phyloP scores from a whole-genome alignment of 2,797 vertebrate species.

The Hydrocynus forskahlii region DNA sequence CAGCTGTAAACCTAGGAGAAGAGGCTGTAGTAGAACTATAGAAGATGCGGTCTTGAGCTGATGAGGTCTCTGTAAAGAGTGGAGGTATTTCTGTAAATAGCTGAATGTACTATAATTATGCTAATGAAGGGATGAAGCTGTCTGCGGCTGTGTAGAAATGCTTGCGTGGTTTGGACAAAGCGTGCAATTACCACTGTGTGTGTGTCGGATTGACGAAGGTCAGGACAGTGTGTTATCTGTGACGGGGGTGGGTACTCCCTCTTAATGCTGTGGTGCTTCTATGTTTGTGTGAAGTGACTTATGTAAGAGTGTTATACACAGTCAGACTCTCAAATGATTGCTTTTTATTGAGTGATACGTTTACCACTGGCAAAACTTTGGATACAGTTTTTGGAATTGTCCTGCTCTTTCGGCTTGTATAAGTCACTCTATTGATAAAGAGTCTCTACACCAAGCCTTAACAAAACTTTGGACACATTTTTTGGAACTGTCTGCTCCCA shows the following conservation, averaged over 20 bases:
- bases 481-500: no score
- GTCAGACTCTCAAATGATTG: background rate
- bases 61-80: constrained; percentile 21
- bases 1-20: no score
- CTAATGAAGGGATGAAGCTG: constrained; percentile 40
- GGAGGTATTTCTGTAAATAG: constrained; percentile 26
- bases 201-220: constrained; percentile 24
- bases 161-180: constrained; percentile 21
- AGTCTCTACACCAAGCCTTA: no score
- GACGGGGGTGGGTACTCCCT: constrained; percentile 21
- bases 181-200: constrained; percentile 34
- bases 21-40: no score
- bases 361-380: background rate
- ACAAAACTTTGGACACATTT: no score
- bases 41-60: background rate
- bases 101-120: constrained; percentile 45
- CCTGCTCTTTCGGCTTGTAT: background rate
- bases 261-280: constrained; percentile 18
- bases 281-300: constrained; percentile 2
- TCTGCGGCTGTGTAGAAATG: constrained; percentile 18
- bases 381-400: background rate
- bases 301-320: background rate
- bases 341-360: background rate
- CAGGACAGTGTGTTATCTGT: constrained; percentile 13
- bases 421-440: no score